phyloP scores from a whole-genome alignment of 2,113 vertebrate genomes.

The Sinocyclocheilus grahami region DNA sequence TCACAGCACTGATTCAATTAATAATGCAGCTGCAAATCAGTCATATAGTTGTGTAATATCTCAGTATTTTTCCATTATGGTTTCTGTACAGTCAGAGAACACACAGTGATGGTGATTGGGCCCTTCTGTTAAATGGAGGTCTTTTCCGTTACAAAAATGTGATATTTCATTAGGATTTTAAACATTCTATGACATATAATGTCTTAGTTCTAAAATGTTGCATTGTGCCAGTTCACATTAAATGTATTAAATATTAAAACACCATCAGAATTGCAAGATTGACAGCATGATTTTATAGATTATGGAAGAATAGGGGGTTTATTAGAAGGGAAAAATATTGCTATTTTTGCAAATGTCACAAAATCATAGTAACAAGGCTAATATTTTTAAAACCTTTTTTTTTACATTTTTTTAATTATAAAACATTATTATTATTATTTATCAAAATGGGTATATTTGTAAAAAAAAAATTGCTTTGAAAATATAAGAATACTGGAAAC shows the following conservation, averaged over 20 bases:
- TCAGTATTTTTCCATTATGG: not conserved
- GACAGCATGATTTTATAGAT: too few species aligned
- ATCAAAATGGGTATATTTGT: too few species aligned
- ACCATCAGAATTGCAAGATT: too few species aligned
- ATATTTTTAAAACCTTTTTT: not conserved
- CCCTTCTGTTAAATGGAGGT: not conserved
- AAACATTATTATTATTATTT: too few species aligned
- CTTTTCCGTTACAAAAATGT: not conserved
- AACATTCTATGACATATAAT: not conserved
- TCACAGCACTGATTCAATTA: not conserved
- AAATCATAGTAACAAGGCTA: too few species aligned
- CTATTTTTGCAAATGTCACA: too few species aligned
- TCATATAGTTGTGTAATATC: not conserved
- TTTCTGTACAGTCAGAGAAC: not conserved
- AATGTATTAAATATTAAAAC: not conserved
- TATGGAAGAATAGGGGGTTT: not conserved
- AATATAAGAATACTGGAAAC: too few species aligned
- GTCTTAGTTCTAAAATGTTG: not conserved
- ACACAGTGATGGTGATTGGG: not conserved
- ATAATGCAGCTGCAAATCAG: not conserved
- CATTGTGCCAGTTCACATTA: not conserved
- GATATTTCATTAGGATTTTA: not conserved
- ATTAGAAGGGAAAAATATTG: not conserved
- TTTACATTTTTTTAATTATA: too few species aligned
- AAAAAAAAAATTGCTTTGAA: too few species aligned